phyloP scores from a whole-genome alignment of 2,888 invertebrate genomes.

The Molorchus minor region DNA sequence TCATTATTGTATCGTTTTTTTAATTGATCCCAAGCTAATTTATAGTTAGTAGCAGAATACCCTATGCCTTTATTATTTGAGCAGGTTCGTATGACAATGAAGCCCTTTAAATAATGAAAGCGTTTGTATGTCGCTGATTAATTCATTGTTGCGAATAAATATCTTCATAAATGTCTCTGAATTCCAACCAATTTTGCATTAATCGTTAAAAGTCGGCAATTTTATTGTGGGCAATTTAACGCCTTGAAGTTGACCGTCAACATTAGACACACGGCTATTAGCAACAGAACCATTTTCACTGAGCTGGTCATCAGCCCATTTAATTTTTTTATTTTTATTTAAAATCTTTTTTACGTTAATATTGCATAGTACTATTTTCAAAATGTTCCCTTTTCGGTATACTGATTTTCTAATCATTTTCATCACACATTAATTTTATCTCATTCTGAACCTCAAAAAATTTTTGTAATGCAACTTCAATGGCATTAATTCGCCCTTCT shows the following conservation, averaged over 20 bases:
- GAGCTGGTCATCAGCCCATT: background rate
- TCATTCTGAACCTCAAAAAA: conserved; percentile 10
- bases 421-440: conserved; percentile 16
- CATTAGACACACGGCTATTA: background rate
- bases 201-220: conserved; percentile 29
- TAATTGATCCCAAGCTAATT: conserved; percentile 27
- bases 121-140: conserved; percentile 23
- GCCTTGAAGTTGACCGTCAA: background rate
- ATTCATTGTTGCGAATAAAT: conserved; percentile 30
- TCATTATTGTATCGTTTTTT: conserved; percentile 28
- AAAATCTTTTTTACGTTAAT: conserved; percentile 9
- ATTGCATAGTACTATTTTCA: conserved; percentile 23
- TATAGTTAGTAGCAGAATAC: conserved; percentile 27
- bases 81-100: conserved; percentile 23
- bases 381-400: conserved; percentile 13
- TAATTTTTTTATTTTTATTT: conserved; percentile 8
- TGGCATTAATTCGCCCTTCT: background rate
- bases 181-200: conserved; percentile 31
- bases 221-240: too few relatives aligned
- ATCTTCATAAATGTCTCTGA: conserved; percentile 27
- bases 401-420: conserved; percentile 21
- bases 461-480: conserved; percentile 2
- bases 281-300: background rate
- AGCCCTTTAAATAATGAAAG: conserved; percentile 28
- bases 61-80: conserved; percentile 22